Percentiles rank a stretch among this genome's conserved stretches.
Evolutionary conservation across 2,888 invertebrate species (phyloP).

Genomic region (Trachelus iudaicus): DNA sequence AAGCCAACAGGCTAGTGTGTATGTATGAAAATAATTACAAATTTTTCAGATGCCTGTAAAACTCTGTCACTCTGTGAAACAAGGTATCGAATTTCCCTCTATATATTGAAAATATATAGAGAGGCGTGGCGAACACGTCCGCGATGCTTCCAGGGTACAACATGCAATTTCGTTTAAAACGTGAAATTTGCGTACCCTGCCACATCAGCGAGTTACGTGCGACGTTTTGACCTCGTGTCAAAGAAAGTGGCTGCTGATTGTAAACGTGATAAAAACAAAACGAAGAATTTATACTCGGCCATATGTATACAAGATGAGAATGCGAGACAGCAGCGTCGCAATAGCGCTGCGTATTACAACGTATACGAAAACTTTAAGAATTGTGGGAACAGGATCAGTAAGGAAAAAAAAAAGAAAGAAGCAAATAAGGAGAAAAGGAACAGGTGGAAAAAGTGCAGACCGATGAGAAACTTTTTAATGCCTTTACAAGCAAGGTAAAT

Average conservation of each 20-base stretch:
- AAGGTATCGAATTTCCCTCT: not conserved
- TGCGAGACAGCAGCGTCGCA: not conserved
- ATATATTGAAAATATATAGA: not conserved
- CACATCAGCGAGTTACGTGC: not conserved
- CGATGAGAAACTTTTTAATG: not conserved
- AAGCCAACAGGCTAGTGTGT: not conserved
- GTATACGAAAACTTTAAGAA: not conserved
- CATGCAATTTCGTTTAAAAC: not conserved
- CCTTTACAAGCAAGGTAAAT: not conserved
- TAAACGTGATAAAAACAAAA: not conserved
- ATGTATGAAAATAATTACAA: not conserved
- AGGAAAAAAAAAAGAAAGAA: not conserved
- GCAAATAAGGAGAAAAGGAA: not conserved
- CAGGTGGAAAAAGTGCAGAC: not conserved
- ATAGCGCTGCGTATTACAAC: not conserved
- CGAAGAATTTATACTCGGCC: not conserved
- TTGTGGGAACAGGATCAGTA: not conserved
- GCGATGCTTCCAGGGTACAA: not conserved
- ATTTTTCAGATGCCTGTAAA: not conserved
- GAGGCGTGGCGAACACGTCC: not conserved
- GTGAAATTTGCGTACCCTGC: not conserved
- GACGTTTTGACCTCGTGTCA: not conserved
- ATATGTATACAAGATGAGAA: not conserved
- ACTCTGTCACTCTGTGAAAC: not conserved
- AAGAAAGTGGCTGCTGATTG: not conserved